Evolutionary conservation across 1,140 invertebrate genomes (phyloP), one percentile per base, ranked within the genome.

Genomic region (Trichonephila clavata): DNA sequence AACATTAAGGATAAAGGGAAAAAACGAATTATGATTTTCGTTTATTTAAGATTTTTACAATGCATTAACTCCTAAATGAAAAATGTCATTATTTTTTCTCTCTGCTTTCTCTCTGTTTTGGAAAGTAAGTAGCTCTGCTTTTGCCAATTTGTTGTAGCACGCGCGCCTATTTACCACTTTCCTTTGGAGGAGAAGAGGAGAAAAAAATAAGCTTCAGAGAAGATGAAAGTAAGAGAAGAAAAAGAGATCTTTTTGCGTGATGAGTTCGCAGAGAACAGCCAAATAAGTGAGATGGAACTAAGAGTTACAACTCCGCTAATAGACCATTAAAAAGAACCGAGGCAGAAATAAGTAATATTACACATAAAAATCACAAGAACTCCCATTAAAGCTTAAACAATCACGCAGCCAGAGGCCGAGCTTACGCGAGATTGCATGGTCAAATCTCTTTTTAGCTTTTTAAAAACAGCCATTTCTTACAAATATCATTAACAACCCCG

Each of bases 361-460:
- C 71, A 81, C 89, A 90, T 90, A 90, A 90, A 90, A 90, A 90
- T 90, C 89, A 61, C 81, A 90, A 90, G 89, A 90, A 81, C 57
- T 80, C 68, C 89, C 65, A 90, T 90, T 90, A 90, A 81, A 81
- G 71, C 65, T 81, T 90, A 90, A 90, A 81, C 89, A 90, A 90
- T 90, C 89, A 90, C 89, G 89, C 89, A 90, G n/a, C 8, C 18
- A 50, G 24, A 3, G 68, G 21, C 43, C 21, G 16, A 89, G 18
- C 68, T 57, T 68, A 27, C 71, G 61, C 63, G 18, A 61, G 89
- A 81, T 90, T 90, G 89, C 89, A 90, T 81, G 89, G 89, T 8
- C 20, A 68, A 80, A 90, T 61, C 88, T 90, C 77, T 90, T 87
- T 88, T 90, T 90, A 90, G 88, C 89, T 90, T 90, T 90, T 90